A percentile compares a stretch with the other conserved stretches of the same genome.
These are phyloP conservation scores for Dromococcyx pavoninus DNA, from an alignment of 2,797 vertebrate species.

Conservation along the genomic window DNA sequence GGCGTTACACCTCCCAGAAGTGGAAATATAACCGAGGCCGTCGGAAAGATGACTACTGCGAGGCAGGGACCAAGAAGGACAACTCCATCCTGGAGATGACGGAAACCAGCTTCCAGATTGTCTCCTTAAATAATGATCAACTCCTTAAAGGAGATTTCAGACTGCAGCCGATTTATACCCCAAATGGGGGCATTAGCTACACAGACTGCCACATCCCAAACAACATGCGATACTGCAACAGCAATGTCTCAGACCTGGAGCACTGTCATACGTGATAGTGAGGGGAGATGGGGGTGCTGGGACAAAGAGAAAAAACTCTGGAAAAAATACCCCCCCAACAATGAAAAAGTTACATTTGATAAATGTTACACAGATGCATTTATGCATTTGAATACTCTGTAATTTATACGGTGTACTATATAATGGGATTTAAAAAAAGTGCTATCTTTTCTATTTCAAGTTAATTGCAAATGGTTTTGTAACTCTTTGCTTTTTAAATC, in stretches of 20 bases:
- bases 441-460: constrained; percentile 98
- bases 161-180: constrained; percentile 97
- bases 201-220: constrained; percentile 98
- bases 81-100: constrained; percentile 99
- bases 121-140: constrained; percentile 99
- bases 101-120: constrained; percentile 99
- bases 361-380: constrained; percentile 84
- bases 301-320: constrained; percentile 52
- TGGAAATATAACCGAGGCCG: constrained; percentile 97
- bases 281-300: neutral
- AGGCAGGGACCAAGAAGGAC: constrained; percentile 96
- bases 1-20: constrained; percentile 89
- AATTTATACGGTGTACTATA: constrained; percentile 99
- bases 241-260: constrained; percentile 91
- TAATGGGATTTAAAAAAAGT: constrained; percentile 92
- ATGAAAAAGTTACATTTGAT: constrained; percentile 81
- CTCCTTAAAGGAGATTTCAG: constrained; percentile 96
- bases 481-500: constrained; percentile 94
- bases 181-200: constrained; percentile 96
- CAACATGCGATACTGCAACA: constrained; percentile 96
- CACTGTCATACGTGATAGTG: constrained; percentile 91
- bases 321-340: constrained; percentile 74
- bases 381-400: constrained; percentile 93
- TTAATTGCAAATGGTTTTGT: constrained; percentile 90
- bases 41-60: constrained; percentile 96